Percentiles rank a stretch among this genome's conserved stretches.
Conservation (phyloP, 2,797 vertebrate genomes). For the Scyliorhinus canicula region DNA sequence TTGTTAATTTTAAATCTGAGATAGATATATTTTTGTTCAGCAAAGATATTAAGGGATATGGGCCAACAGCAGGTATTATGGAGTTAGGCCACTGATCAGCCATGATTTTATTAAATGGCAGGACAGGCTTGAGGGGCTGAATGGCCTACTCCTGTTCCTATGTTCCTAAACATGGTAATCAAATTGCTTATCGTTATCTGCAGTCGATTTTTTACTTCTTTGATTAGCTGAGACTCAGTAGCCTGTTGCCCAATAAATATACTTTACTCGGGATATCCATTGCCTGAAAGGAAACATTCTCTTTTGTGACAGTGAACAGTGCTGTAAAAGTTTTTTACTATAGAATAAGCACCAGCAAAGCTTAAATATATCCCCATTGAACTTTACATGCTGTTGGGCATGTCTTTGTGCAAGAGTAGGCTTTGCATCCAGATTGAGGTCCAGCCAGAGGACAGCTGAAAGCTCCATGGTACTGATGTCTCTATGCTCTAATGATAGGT, state of each 20-base stretch:
- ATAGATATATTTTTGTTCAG: too few relatives aligned
- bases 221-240: background rate
- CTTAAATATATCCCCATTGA: background rate
- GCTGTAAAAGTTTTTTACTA: background rate
- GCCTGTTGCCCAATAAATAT: background rate
- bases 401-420: background rate
- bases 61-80: too few relatives aligned
- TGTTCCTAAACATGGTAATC: background rate
- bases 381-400: background rate
- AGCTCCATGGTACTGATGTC: background rate
- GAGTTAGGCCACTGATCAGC: too few relatives aligned
- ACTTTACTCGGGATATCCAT: background rate
- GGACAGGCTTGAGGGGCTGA: too few relatives aligned
- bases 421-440: background rate
- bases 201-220: background rate
- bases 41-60: too few relatives aligned
- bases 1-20: too few relatives aligned
- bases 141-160: too few relatives aligned
- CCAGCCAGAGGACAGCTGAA: background rate
- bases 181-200: background rate
- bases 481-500: background rate
- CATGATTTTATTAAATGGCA: too few relatives aligned
- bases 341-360: background rate
- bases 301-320: background rate
- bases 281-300: background rate